Evolutionary conservation across 2,888 invertebrate genomes (phyloP).

Genomic region (Eustalomyia histrio): DNA sequence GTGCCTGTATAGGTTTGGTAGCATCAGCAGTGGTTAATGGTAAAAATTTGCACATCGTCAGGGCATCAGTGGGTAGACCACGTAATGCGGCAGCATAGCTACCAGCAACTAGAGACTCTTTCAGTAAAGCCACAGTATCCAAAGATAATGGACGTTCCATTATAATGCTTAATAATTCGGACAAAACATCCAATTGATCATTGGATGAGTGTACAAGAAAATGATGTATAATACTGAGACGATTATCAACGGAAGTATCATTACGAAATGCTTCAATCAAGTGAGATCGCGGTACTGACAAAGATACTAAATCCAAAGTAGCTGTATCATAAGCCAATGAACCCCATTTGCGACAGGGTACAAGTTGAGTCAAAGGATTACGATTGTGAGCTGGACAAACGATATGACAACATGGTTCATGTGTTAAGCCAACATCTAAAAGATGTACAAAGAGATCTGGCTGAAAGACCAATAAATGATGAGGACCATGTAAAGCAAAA

Average conservation of each 20-base stretch:
- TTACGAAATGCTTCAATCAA: constrained; percentile 85
- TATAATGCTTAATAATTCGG: constrained; percentile 85
- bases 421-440: constrained; percentile 89
- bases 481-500: constrained; percentile 87
- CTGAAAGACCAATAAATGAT: constrained; percentile 90
- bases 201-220: constrained; percentile 86
- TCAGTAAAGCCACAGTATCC: constrained; percentile 82
- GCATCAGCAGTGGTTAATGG: constrained; percentile 84
- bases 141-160: constrained; percentile 83
- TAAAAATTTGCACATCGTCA: constrained; percentile 84
- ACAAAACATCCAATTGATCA: constrained; percentile 85
- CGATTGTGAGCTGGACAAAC: constrained; percentile 83
- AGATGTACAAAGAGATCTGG: constrained; percentile 92
- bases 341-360: constrained; percentile 81
- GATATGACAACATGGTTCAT: constrained; percentile 91
- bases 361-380: constrained; percentile 82
- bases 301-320: constrained; percentile 86
- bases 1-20: constrained; percentile 77
- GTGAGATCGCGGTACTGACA: constrained; percentile 84
- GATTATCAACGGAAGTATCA: constrained; percentile 85
- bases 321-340: constrained; percentile 82
- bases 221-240: constrained; percentile 90
- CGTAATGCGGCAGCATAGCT: constrained; percentile 86
- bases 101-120: constrained; percentile 89
- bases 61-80: constrained; percentile 86